Percentiles rank a stretch among this genome's conserved stretches.
Evolutionary conservation across 2,113 vertebrate species (phyloP).

Genomic region (Dipodomys stephensi): DNA sequence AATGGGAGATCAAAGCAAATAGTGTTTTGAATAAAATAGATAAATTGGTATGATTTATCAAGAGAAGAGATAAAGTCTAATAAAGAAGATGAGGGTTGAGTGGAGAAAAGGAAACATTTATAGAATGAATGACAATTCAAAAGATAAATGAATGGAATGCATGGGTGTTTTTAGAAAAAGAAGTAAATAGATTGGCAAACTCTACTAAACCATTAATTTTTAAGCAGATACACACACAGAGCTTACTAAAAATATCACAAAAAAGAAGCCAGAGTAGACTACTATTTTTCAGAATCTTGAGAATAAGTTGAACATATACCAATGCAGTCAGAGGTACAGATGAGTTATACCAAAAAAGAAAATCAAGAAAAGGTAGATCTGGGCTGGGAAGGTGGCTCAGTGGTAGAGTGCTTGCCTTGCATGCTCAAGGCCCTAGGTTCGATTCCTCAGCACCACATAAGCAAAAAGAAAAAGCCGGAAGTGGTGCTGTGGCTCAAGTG

Average conservation of each 20-base stretch:
- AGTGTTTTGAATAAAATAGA: background rate
- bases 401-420: too few relatives aligned
- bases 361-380: background rate
- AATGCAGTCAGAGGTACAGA: background rate
- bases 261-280: background rate
- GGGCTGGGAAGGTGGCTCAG: too few relatives aligned
- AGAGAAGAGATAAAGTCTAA: background rate
- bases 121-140: background rate
- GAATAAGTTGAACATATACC: background rate
- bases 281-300: background rate
- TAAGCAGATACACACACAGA: background rate
- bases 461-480: too few relatives aligned
- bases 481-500: too few relatives aligned
- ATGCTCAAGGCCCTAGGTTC: too few relatives aligned
- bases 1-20: background rate
- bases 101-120: background rate
- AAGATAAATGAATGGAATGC: background rate
- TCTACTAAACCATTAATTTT: background rate
- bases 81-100: background rate
- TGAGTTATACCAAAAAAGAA: background rate
- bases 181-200: background rate
- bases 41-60: background rate
- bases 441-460: too few relatives aligned
- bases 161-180: background rate
- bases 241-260: background rate